Percentiles rank a stretch among this genome's conserved stretches.
Conservation (phyloP, 2,888 invertebrate genomes). For the Lamellibrachia columna region DNA sequence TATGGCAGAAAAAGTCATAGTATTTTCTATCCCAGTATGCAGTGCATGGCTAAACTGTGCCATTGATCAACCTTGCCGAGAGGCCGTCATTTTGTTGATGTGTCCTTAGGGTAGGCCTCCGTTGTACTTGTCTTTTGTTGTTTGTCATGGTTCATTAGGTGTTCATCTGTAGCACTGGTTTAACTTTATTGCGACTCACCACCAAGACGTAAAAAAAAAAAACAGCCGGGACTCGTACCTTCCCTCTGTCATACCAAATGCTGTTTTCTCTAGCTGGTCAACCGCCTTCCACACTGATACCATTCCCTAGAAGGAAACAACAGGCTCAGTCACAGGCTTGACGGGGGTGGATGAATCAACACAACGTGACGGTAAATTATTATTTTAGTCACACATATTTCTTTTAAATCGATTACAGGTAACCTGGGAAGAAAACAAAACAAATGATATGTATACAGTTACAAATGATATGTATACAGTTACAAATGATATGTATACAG, state of each 20-base stretch:
- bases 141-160: too few relatives aligned
- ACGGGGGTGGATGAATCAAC: neutral
- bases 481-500: neutral
- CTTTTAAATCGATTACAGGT: neutral
- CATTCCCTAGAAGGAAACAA: neutral
- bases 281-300: constrained; percentile 20
- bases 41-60: too few relatives aligned
- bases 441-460: neutral
- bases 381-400: neutral
- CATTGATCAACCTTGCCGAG: too few relatives aligned
- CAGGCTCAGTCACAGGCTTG: neutral
- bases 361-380: neutral
- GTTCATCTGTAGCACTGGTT: too few relatives aligned
- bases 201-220: neutral
- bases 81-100: too few relatives aligned
- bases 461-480: too few relatives aligned
- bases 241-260: neutral
- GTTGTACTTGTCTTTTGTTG: too few relatives aligned
- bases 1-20: too few relatives aligned
- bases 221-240: constrained; percentile 8
- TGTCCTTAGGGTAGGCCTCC: too few relatives aligned
- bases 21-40: too few relatives aligned
- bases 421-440: neutral
- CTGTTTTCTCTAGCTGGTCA: constrained; percentile 13
- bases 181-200: too few relatives aligned